These are phyloP conservation scores for Stegodyphus dumicola DNA, from an alignment of 1,140 invertebrate species.

Conservation along the genomic window DNA sequence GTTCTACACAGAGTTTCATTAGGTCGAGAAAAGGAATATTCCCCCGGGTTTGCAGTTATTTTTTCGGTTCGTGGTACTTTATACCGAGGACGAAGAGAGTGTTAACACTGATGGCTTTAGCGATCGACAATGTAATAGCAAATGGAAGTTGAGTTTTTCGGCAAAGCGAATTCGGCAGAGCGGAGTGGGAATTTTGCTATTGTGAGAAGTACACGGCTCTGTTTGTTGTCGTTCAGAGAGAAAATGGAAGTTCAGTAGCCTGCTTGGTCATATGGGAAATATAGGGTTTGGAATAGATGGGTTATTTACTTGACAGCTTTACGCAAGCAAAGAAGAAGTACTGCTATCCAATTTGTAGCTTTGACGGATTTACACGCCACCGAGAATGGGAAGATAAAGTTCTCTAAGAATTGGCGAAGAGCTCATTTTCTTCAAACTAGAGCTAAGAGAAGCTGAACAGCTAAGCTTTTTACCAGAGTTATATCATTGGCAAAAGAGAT, in stretches of 20 bases:
- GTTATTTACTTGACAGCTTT: conserved; percentile 44
- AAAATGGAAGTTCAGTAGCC: conserved; percentile 19
- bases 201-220: conserved; percentile 32
- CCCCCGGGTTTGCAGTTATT: background rate
- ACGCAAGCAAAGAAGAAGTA: conserved; percentile 13
- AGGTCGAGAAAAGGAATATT: conserved; percentile 46
- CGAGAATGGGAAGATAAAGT: conserved; percentile 23
- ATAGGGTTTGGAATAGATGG: conserved; percentile 25
- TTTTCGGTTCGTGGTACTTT: background rate
- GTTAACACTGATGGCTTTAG: conserved; percentile 61
- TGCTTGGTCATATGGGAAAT: conserved; percentile 22
- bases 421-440: background rate
- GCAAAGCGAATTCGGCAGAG: background rate
- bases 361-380: conserved; percentile 21
- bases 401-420: background rate
- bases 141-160: conserved; percentile 51
- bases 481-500: too few species aligned
- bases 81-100: conserved; percentile 14
- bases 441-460: too few species aligned
- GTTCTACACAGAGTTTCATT: conserved; percentile 58
- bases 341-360: conserved; percentile 39
- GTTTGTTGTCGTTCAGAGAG: conserved; percentile 30
- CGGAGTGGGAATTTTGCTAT: conserved; percentile 30
- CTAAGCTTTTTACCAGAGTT: too few species aligned
- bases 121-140: conserved; percentile 58